Base-by-base conservation (phyloP, 2,113 vertebrate species). In the Ornithorhynchus anatinus region DNA sequence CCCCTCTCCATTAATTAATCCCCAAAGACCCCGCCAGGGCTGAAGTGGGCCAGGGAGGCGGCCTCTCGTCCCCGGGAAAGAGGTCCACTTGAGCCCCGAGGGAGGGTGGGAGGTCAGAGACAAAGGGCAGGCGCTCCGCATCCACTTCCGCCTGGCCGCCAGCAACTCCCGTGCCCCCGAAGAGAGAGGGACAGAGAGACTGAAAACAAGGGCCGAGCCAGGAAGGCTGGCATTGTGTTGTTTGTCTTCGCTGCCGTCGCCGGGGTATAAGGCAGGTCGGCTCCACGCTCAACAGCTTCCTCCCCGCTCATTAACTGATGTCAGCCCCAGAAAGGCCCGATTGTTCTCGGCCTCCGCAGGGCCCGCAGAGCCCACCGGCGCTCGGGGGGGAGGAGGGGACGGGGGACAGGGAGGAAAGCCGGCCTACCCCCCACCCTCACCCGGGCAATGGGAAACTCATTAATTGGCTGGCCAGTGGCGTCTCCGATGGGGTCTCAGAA, bases 401-500 rank as follows among this genome's bases (percentile, higher is more conserved):
- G 6, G 23, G 62, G 61, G 65, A 47, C 65, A 39, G 23, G 13
- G 32, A n/a, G 29, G 45, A 48, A 48, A 48, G 45, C 25, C 13
- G 25, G 29, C 29, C n/a, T 43, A 19, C 47, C 67, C 40, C 25
- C 20, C 37, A 23, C 20, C 42, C 59, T 2, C 14, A 47, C 38
- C n/a, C n/a, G n/a, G n/a, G n/a, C n/a, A 67, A 77, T 19, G 38
- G 71, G 42, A 81, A 77, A 59, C 59, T 73, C 32, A 22, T 84
- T 76, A 82, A 82, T 27, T 20, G 17, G 20, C 42, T 35, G 51
- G 58, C 63, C 57, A 48, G 17, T 43, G 76, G 58, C 15, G 1
- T 9, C 59, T 66, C 29, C 57, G 8, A 4, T 12, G 22, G n/a
- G 5, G 20, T 19, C 7, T 44, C 20, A 1, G 7, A 10, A 29